Percentiles rank a stretch among this genome's conserved stretches.
Evolutionary conservation across 2,888 invertebrate species (phyloP).

Genomic region (Podotricha telesiphe): DNA sequence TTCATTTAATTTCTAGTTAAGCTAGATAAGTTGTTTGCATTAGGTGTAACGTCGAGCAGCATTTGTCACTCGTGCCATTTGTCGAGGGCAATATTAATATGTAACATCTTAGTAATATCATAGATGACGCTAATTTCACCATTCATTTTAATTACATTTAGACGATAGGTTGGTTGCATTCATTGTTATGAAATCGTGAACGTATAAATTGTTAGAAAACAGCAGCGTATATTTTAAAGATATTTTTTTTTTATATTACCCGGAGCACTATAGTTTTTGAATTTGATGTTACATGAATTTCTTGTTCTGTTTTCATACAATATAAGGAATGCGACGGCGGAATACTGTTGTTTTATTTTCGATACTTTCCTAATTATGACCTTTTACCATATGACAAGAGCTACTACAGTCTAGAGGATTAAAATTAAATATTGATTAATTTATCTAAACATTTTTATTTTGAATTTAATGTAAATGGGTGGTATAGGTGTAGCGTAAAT

Average conservation of each 20-base stretch:
- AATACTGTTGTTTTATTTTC: conserved; percentile 58
- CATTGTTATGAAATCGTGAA: conserved; percentile 71
- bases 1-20: conserved; percentile 55
- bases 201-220: conserved; percentile 35
- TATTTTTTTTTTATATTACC: conserved; percentile 35
- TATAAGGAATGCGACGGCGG: conserved; percentile 82
- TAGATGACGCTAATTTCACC: conserved; percentile 69
- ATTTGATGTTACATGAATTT: conserved; percentile 29
- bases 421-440: background rate
- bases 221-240: conserved; percentile 33
- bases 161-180: conserved; percentile 82
- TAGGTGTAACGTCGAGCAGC: conserved; percentile 54
- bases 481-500: background rate
- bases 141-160: conserved; percentile 66
- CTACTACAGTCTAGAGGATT: too few relatives aligned
- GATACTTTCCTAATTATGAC: background rate
- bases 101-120: conserved; percentile 59
- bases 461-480: background rate
- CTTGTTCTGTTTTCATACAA: conserved; percentile 73
- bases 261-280: conserved; percentile 21
- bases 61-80: conserved; percentile 51
- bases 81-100: conserved; percentile 58
- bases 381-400: background rate
- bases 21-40: conserved; percentile 55
- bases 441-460: too few relatives aligned